Percentiles rank a stretch among this genome's conserved stretches.
Conservation (phyloP, 2,888 invertebrate genomes). For the Rutpela maculata region DNA sequence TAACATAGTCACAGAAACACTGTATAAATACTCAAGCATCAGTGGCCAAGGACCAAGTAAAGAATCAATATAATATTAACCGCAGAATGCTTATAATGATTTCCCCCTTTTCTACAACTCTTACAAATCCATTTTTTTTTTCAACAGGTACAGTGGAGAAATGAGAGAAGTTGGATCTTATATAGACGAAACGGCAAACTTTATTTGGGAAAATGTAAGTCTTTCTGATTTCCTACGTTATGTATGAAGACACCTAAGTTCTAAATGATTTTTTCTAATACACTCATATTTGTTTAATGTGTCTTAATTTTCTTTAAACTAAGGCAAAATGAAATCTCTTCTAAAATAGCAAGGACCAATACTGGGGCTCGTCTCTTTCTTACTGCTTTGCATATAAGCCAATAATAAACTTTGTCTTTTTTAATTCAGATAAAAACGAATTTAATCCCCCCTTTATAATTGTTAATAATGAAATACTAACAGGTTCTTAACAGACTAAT, state of each 20-base stretch:
- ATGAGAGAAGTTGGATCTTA: conserved; percentile 89
- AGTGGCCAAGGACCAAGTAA: too few species aligned
- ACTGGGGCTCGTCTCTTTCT: background rate
- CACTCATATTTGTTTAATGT: background rate
- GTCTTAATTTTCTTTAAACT: conserved; percentile 14
- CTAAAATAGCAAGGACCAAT: background rate
- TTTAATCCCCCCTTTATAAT: background rate
- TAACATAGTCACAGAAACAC: too few species aligned
- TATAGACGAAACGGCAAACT: conserved; percentile 91
- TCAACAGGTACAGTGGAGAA: conserved; percentile 92
- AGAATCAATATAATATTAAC: too few species aligned
- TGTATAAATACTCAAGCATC: too few species aligned
- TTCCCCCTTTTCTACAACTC: too few species aligned
- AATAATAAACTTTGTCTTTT: background rate
- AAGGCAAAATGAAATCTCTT: background rate
- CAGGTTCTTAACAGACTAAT: conserved; percentile 44
- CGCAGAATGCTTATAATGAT: too few species aligned
- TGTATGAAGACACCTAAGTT: background rate
- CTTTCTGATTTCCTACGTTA: background rate
- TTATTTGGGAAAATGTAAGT: conserved; percentile 95
- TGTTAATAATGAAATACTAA: background rate
- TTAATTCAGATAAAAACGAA: background rate
- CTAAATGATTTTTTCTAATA: background rate
- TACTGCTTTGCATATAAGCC: background rate
- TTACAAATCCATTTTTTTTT: conserved; percentile 21